A percentile compares a stretch with the other conserved stretches of the same genome.
These are phyloP conservation scores for Lipophrys pholis DNA, from an alignment of 2,113 vertebrate species.

Conservation along the genomic window DNA sequence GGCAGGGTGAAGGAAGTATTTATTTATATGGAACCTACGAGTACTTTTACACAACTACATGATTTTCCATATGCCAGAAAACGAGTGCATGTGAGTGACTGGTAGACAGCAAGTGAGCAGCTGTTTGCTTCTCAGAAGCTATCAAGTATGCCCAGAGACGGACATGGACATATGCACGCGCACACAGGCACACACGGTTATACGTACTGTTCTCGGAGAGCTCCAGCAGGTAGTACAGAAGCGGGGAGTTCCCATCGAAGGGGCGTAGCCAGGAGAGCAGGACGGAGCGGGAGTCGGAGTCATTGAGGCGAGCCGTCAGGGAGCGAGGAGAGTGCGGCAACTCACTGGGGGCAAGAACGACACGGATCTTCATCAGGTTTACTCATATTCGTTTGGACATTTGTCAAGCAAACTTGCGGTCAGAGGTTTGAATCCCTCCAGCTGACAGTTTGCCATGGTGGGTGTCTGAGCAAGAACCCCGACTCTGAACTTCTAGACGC, in stretches of 20 bases:
- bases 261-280: constrained; percentile 93
- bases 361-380: not conserved
- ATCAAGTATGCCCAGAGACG: constrained; percentile 40
- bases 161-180: constrained; percentile 5
- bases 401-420: not conserved
- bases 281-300: constrained; percentile 86
- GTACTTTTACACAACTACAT: constrained; percentile 55
- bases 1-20: constrained; percentile 16
- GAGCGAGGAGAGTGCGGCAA: constrained; percentile 95
- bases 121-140: constrained; percentile 58
- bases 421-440: not conserved
- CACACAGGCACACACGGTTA: constrained; percentile 15
- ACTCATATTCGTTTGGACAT: too few relatives aligned
- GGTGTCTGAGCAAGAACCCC: too few relatives aligned
- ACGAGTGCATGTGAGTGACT: constrained; percentile 59
- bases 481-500: too few relatives aligned
- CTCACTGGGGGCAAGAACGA: constrained; percentile 81
- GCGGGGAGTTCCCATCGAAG: constrained; percentile 95
- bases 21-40: constrained; percentile 61
- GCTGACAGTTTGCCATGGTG: too few relatives aligned
- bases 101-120: constrained; percentile 63
- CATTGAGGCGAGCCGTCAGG: constrained; percentile 87
- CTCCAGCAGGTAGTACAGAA: constrained; percentile 92
- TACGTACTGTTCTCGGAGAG: constrained; percentile 95
- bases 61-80: constrained; percentile 70